Evolutionary conservation across 2,113 vertebrate genomes (phyloP).

Genomic region (Odocoileus virginianus): DNA sequence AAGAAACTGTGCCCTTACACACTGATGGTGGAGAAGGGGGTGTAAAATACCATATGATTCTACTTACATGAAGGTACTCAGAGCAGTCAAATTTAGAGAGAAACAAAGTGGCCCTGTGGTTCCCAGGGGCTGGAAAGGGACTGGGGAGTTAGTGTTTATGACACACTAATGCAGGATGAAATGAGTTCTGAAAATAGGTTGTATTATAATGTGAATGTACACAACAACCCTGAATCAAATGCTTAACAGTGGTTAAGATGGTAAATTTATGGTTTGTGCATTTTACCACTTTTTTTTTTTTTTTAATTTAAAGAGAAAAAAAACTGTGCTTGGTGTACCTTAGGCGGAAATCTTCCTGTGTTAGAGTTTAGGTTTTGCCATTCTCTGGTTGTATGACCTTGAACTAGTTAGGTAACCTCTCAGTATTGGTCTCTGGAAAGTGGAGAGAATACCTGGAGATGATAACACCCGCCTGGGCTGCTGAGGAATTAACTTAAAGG

Average conservation of each 20-base stretch:
- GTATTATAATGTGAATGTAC: neutral
- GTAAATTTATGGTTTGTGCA: neutral
- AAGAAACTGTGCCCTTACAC: neutral
- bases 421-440: too few species aligned
- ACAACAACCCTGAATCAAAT: neutral
- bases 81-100: neutral
- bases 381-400: neutral
- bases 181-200: neutral
- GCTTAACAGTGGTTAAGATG: neutral
- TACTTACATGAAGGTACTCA: neutral
- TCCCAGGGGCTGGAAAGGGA: neutral
- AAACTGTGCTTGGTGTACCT: neutral
- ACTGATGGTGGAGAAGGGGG: neutral
- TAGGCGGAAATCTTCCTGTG: accelerated
- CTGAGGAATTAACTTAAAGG: neutral
- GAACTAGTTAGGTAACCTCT: neutral
- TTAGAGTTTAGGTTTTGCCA: neutral
- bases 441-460: neutral
- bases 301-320: neutral
- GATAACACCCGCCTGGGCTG: neutral
- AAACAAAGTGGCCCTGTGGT: neutral
- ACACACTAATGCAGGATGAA: neutral
- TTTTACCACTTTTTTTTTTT: neutral
- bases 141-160: neutral
- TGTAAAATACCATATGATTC: neutral